Evolutionary conservation across 2,113 vertebrate species (phyloP), one percentile per base, ranked within the genome.

Genomic region (Xenopus laevis): DNA sequence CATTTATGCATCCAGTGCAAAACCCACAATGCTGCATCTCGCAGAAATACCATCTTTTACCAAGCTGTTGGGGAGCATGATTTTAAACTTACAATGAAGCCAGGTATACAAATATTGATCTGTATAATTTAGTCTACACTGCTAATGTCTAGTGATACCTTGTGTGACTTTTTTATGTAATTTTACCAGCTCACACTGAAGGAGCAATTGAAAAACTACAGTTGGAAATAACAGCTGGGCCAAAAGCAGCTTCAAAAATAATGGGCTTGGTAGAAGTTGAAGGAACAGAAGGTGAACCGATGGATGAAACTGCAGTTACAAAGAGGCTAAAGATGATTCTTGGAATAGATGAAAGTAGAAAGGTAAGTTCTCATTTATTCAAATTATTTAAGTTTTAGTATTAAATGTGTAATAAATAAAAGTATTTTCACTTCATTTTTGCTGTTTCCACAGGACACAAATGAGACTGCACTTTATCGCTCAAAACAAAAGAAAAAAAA

Each of bases 261-360:
- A 80, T 88, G 17, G 80, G 84, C 8, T 78, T 86, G 30, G 50
- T 85, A 0, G 66, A 69, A n/a, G 45, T 53, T 45, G 15, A 52
- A 1, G 76, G 80, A 10, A 63, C 69, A 11, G 79, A 84, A 72
- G 40, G 66, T 16, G 78, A 83, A 67, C 78, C 80, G 45, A 45
- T 80, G 7, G 63, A 79, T 3, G 85, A 86, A 17, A 13, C 73
- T 4, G 21, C 70, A 7, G 73, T 90, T 53, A 65, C 91, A 80
- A 77, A 81, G 79, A 95, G 90, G 79, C 81, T 92, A 71, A 89
- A 83, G 74, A 87, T 84, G 81, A 89, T 94, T 74, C 80, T 83
- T 64, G 82, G 84, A 67, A 72, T 84, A 78, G 79, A 79, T 27
- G 79, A 79, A 59, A 84, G 4, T 79, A 83, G 75, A 79, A 40